These are phyloP conservation scores for Manacus vitellinus DNA, from an alignment of 2,113 vertebrate genomes.

Conservation along the genomic window DNA sequence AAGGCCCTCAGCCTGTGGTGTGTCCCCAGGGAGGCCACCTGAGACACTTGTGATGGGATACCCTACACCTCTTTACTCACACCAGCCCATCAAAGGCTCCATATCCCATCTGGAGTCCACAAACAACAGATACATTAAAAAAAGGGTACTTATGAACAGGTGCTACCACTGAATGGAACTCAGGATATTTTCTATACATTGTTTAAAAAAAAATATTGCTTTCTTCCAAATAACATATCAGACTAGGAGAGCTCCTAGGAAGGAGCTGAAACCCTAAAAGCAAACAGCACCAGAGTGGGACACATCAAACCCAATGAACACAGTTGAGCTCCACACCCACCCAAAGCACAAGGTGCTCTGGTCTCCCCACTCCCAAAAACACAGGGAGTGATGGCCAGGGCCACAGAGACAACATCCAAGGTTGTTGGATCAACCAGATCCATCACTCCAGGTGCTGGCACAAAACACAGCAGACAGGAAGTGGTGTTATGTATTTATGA, in stretches of 20 bases:
- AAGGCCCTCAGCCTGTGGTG: too few species aligned
- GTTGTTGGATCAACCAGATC: background rate
- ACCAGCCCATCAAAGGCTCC: background rate
- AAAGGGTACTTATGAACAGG: background rate
- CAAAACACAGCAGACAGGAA: background rate
- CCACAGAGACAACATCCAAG: background rate
- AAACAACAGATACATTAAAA: background rate
- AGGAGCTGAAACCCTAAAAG: background rate
- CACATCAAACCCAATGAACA: accelerated
- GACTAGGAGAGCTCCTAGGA: background rate
- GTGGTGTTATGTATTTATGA: accelerated
- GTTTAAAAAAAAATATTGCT: background rate
- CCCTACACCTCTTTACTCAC: background rate
- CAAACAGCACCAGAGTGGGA: accelerated
- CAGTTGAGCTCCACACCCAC: background rate
- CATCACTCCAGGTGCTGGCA: accelerated
- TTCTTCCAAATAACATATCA: background rate
- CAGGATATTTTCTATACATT: background rate
- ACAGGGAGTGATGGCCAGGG: accelerated
- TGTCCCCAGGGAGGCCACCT: background rate
- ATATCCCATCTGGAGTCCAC: too few species aligned
- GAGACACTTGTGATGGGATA: background rate
- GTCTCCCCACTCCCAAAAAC: background rate
- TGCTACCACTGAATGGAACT: background rate
- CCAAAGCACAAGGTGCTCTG: background rate